phyloP scores from a whole-genome alignment of 2,113 vertebrate species.

The Crotalus viridis region DNA sequence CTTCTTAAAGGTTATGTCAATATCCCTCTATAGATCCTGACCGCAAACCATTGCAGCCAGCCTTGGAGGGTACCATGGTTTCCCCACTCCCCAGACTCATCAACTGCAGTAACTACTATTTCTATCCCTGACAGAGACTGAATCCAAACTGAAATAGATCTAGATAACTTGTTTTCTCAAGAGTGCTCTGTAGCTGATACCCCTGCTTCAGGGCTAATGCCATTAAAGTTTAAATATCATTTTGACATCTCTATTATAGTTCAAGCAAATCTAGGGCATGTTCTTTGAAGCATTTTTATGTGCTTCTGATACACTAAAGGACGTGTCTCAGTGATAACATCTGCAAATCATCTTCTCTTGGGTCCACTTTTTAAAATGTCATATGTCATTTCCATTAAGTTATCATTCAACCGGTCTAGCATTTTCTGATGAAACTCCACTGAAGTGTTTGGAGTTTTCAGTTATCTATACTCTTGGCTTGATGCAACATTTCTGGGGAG shows the following conservation, averaged over 20 bases:
- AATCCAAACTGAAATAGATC: not conserved
- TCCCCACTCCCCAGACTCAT: not conserved
- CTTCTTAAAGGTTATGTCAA: not conserved
- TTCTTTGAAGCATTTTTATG: not conserved
- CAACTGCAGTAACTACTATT: not conserved
- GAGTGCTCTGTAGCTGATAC: not conserved
- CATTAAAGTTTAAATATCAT: not conserved
- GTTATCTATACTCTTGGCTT: not conserved
- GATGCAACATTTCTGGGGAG: not conserved
- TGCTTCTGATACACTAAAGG: not conserved
- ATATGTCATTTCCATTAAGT: not conserved
- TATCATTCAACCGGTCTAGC: not conserved
- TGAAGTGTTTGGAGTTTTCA: not conserved
- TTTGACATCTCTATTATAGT: not conserved
- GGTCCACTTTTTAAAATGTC: not conserved
- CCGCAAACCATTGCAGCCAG: not conserved
- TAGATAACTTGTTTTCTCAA: not conserved
- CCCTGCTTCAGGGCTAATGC: not conserved
- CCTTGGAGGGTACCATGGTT: not conserved
- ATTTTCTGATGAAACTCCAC: not conserved
- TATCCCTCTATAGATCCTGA: not conserved
- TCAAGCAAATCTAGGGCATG: not conserved
- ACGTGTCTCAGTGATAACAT: not conserved
- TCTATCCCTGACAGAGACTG: not conserved
- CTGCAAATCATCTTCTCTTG: not conserved